Conservation (phyloP, 2,113 vertebrate genomes). For the Podocnemis expansa region DNA sequence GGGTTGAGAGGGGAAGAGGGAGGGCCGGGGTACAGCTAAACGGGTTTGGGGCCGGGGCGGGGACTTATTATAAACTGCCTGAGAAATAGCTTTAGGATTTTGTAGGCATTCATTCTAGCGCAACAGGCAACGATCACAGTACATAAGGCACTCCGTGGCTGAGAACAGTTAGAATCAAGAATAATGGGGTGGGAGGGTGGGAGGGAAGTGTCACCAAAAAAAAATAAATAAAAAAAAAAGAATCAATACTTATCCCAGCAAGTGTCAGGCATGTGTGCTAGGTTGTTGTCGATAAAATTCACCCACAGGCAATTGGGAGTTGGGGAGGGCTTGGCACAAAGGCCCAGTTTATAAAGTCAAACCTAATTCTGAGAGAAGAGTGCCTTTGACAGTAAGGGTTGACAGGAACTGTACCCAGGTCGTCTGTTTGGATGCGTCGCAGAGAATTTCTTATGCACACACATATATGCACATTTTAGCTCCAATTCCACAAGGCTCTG, state of each 20-base stretch:
- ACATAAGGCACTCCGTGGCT: background rate
- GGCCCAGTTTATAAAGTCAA: accelerated
- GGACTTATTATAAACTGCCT: slow-evolving; percentile 59
- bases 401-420: accelerated
- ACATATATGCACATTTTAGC: background rate
- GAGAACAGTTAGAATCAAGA: background rate
- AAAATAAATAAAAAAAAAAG: no score
- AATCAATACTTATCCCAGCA: background rate
- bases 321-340: no score
- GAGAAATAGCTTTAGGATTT: slow-evolving; percentile 74
- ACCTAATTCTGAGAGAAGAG: background rate
- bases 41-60: background rate
- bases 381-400: background rate
- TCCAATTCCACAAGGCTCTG: background rate
- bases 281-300: background rate
- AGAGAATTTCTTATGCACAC: background rate
- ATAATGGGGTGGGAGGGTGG: accelerated
- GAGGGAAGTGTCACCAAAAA: accelerated
- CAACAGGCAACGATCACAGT: slow-evolving; percentile 50
- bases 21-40: slow-evolving; percentile 16
- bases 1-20: background rate
- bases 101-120: slow-evolving; percentile 69
- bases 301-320: background rate
- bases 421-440: background rate
- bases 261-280: background rate